Evolutionary conservation across 2,113 vertebrate species (phyloP), one percentile per base, ranked within the genome.

Genomic region (Poeciliopsis retropinna): DNA sequence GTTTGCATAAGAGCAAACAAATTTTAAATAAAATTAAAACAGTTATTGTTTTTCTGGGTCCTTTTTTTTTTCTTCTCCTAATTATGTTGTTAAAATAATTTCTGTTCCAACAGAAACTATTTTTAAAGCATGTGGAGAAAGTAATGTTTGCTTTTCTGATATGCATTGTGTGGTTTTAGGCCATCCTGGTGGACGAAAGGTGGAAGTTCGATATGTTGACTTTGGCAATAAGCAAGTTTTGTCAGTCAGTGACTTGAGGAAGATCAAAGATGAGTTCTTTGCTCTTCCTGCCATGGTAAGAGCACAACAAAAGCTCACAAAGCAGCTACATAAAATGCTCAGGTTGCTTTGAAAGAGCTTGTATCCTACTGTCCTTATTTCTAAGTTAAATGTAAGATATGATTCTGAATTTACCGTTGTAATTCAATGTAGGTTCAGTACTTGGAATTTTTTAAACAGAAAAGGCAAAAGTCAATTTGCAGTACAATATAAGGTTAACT

Each of bases 231-330:
- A 85, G 84, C 91, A 91, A 60, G 94, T 79, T 31, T 51, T 98
- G 84, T 87, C 92, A 54, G 86, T 96, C 70, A 91, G 89, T 70
- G 93, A 96, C 57, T 88, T 98, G 85, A 88, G 95, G 88, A 95
- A 92, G 87, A 93, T 97, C 57, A 96, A 95, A 76, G 91, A 96
- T 72, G 96, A 98, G 74, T 96, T 98, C 81, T 91, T 99, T 68
- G 91, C 85, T 13, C 88, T 93, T 61, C 97, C 96, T 62, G 92
- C 92, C 81, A 96, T 95, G 96, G 97, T 99, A 94, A 94, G 81
- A 76, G 17, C 34, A 41, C 22, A 30, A 1, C 29, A 9, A 10
- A 25, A 57, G 22, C 2, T 10, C 51, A 60, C 3, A 41, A 28
- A 67, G 51, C 32, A 54, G n/a, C 39, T 54, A 8, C 27, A 67